Evolutionary conservation across 2,797 vertebrate species (phyloP).

Genomic region (Paramormyrops hopkinsi): DNA sequence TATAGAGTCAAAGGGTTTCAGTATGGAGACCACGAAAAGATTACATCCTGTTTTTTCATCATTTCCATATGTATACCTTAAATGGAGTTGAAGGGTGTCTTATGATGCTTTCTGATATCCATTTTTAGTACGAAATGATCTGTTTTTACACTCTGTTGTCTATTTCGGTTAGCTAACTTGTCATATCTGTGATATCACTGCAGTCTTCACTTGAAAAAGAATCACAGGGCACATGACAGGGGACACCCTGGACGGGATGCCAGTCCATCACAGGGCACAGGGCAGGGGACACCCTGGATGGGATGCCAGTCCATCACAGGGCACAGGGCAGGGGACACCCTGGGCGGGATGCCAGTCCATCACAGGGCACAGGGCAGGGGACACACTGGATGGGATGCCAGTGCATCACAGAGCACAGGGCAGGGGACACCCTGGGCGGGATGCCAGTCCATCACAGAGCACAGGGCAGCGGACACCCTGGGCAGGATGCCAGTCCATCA

Average conservation of each 20-base stretch:
- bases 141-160: neutral
- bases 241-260: no score
- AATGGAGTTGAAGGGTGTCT: neutral
- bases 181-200: neutral
- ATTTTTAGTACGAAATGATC: neutral
- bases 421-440: no score
- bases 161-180: neutral
- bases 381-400: neutral
- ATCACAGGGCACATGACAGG: no score
- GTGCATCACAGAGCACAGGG: neutral
- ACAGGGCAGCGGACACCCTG: neutral
- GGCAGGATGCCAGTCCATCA: neutral
- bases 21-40: neutral
- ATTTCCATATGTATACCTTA: neutral
- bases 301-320: no score
- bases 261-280: no score
- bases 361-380: neutral
- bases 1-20: neutral
- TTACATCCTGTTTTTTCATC: neutral
- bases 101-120: neutral
- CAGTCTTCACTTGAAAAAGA: neutral
- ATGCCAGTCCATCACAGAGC: neutral
- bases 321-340: no score
- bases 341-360: no score
- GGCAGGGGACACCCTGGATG: no score